A percentile compares a stretch with the other conserved stretches of the same genome.
These are phyloP conservation scores for Agriotes lineatus DNA, from an alignment of 2,888 invertebrate genomes.

Conservation along the genomic window DNA sequence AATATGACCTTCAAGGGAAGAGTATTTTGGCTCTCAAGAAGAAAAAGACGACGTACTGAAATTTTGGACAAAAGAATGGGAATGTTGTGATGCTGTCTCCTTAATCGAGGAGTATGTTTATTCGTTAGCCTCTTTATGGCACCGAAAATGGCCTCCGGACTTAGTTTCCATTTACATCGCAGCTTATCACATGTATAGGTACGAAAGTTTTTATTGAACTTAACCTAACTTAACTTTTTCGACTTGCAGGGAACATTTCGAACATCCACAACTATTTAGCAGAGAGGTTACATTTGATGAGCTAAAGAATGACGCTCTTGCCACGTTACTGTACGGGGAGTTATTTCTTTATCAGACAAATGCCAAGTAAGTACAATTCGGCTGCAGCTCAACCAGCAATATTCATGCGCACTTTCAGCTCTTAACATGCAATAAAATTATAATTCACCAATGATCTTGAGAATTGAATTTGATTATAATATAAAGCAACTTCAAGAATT, in stretches of 20 bases:
- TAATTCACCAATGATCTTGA: too few relatives aligned
- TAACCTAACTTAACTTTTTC: slow-evolving; percentile 23
- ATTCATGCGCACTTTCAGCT: too few relatives aligned
- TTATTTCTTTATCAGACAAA: slow-evolving; percentile 24
- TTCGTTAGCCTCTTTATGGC: slow-evolving; percentile 73
- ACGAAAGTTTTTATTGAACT: slow-evolving; percentile 27
- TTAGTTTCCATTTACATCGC: slow-evolving; percentile 72
- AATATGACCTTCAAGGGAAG: slow-evolving; percentile 52
- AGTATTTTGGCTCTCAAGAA: slow-evolving; percentile 76
- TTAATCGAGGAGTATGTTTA: slow-evolving; percentile 73
- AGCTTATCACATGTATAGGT: slow-evolving; percentile 69
- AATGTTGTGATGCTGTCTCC: slow-evolving; percentile 71
- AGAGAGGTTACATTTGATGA: slow-evolving; percentile 62
- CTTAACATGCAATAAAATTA: too few relatives aligned
- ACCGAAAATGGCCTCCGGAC: slow-evolving; percentile 74
- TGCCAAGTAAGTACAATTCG: slow-evolving; percentile 23
- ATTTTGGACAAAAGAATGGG: slow-evolving; percentile 73
- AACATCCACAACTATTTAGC: slow-evolving; percentile 66
- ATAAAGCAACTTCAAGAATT: too few relatives aligned
- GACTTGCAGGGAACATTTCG: slow-evolving; percentile 67
- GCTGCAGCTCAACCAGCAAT: too few relatives aligned
- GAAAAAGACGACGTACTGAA: slow-evolving; percentile 75
- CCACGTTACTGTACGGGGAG: slow-evolving; percentile 70
- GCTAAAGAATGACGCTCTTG: slow-evolving; percentile 66
- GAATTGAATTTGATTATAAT: too few relatives aligned